These are phyloP conservation scores for Dinothrombium tinctorium DNA, from an alignment of 1,140 invertebrate species.

Conservation along the genomic window DNA sequence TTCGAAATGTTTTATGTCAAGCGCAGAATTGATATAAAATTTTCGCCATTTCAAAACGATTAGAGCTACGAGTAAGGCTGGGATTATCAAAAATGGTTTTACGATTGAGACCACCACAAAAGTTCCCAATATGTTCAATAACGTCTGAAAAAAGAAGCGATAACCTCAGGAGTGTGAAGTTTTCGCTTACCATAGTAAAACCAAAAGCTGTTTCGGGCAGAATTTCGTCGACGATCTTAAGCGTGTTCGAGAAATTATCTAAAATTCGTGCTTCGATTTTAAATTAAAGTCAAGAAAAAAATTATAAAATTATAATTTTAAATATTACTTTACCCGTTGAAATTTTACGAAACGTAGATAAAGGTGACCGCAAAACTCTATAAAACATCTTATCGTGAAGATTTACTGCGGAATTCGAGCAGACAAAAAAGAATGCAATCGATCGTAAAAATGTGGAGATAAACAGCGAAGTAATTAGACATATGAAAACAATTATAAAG, in stretches of 20 bases:
- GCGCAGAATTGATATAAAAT: no score
- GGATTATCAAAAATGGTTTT: no score
- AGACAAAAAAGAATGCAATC: conserved; percentile 44
- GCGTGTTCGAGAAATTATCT: conserved; percentile 13
- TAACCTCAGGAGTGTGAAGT: no score
- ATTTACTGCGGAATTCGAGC: conserved; percentile 45
- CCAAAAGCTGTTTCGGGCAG: conserved; percentile 46
- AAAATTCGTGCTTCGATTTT: conserved; percentile 23
- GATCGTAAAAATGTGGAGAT: conserved; percentile 28
- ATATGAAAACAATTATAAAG: conserved; percentile 37
- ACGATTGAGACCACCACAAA: no score
- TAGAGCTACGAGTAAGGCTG: no score
- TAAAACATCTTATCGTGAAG: conserved; percentile 61
- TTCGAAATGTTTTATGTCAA: no score
- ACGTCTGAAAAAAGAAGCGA: no score
- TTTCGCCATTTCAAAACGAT: no score
- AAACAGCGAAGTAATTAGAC: conserved; percentile 20
- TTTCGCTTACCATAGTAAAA: conserved; percentile 45
- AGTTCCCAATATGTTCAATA: no score
- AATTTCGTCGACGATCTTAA: conserved; percentile 17
- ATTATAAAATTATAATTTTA: no score
- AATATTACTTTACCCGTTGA: conserved; percentile 26
- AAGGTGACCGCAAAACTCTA: conserved; percentile 48
- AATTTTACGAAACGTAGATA: conserved; percentile 70
- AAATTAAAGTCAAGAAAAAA: no score